Conservation (phyloP, 2,797 vertebrate species). For the Garrulus glandarius region DNA sequence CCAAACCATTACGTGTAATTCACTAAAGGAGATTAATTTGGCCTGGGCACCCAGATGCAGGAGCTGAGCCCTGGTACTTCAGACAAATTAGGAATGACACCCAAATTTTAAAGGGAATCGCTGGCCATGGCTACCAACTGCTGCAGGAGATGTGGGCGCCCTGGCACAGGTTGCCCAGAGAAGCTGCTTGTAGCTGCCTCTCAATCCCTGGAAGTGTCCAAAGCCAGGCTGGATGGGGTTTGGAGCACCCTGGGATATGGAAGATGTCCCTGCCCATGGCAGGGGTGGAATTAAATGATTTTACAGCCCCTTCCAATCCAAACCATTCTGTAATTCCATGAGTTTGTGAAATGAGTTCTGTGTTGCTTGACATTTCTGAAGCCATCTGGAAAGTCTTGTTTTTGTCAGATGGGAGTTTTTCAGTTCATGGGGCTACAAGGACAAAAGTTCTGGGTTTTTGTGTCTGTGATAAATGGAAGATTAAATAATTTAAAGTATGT, state of each 20-base stretch:
- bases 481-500: not conserved
- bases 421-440: not conserved
- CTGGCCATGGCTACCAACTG: not conserved
- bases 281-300: not conserved
- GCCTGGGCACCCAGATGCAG: not conserved
- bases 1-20: not conserved
- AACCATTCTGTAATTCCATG: not conserved
- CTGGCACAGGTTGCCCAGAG: not conserved
- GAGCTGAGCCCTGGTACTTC: not conserved
- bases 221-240: not conserved
- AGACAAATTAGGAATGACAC: not conserved
- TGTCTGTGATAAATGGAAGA: not conserved
- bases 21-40: not conserved
- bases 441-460: not conserved
- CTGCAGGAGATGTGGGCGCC: not conserved
- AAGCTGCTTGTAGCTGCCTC: not conserved
- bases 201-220: not conserved
- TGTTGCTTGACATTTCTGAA: not conserved
- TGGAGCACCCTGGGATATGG: not conserved
- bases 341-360: not conserved
- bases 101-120: not conserved
- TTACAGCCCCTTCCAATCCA: not conserved
- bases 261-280: not conserved
- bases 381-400: not conserved
- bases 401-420: not conserved